Base-by-base conservation (phyloP, 1,140 invertebrate genomes). In the Drosophila busckii region DNA sequence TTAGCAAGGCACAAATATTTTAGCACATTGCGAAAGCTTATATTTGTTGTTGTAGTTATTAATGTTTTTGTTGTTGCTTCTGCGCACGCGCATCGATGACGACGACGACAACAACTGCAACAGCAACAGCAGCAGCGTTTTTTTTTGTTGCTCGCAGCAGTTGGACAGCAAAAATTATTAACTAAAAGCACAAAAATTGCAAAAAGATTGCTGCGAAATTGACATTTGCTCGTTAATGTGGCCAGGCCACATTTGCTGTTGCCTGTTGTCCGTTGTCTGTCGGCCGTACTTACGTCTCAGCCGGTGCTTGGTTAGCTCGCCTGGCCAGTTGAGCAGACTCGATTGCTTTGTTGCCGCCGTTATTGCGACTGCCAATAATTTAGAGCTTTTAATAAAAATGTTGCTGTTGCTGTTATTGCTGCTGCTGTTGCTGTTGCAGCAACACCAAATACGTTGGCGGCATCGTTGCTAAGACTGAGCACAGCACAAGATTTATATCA, bases 361-460 rank as follows among this genome's bases (percentile, higher is more conserved):
- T 19, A 64, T 73, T 71, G 73, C 68, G 58, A 60, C 68, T 78
- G 73, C 73, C 73, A 80, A 80, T 80, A 80, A 80, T 80, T 80
- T 73, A 80, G 73, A 80, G 73, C 75, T 80, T 80, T 80, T 80
- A 80, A 80, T 80, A 73, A 80, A 80, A 73, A 80, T 80, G 75
- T 80, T 80, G 75, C 53, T 64, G 65, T 45, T 45, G 45, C 49
- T 23, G 41, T 10, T 28, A 35, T 34, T 12, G 26, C 5, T 12
- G 35, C 25, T n/a, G 16, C 22, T n/a, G 15, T 12, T 25, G 38
- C 23, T 10, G 40, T 52, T 26, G 28, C 54, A 45, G 16, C 49
- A 38, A 55, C 61, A 66, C 12, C 58, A 37, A 9, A 40, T 44
- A 49, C 50, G 38, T 28, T 45, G 45, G 45, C 58, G 46, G 53